Percentiles rank a stretch among this genome's conserved stretches.
Conservation (phyloP, 2,113 vertebrate genomes). For the Capreolus pygargus region DNA sequence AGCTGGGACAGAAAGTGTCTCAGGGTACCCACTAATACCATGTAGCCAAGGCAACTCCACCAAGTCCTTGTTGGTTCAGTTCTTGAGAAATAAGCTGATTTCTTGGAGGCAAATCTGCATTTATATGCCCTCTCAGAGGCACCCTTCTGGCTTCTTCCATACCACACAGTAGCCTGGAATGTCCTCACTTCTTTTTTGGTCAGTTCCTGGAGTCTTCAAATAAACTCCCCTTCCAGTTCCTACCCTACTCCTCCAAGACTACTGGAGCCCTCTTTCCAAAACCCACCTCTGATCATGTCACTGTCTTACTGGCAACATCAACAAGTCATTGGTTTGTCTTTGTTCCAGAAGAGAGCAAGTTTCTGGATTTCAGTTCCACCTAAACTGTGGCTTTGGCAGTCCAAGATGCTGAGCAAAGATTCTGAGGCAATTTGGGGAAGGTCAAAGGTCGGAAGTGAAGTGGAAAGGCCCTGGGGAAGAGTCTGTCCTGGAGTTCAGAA, state of each 20-base stretch:
- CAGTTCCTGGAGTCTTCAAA: not conserved
- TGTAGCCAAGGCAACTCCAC: rapidly evolving
- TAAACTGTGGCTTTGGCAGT: not conserved
- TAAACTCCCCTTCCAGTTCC: not conserved
- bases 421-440: not conserved
- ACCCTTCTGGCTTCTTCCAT: not conserved
- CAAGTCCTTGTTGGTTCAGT: not conserved
- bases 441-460: not conserved
- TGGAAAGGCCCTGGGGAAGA: not conserved
- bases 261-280: not conserved
- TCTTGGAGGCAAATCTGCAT: not conserved
- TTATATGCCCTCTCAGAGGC: not conserved
- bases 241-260: not conserved
- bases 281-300: not conserved
- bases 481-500: not conserved
- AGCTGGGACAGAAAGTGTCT: not conserved
- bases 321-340: not conserved
- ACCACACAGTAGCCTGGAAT: not conserved
- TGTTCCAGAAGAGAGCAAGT: not conserved
- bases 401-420: not conserved
- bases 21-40: not conserved
- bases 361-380: slow-evolving; percentile 1
- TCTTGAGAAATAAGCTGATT: slow-evolving; percentile 1
- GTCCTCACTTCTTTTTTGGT: not conserved
- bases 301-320: slow-evolving; percentile 5